Base-by-base conservation (phyloP, 1,140 invertebrate species). In the Trichonephila inaurata region DNA sequence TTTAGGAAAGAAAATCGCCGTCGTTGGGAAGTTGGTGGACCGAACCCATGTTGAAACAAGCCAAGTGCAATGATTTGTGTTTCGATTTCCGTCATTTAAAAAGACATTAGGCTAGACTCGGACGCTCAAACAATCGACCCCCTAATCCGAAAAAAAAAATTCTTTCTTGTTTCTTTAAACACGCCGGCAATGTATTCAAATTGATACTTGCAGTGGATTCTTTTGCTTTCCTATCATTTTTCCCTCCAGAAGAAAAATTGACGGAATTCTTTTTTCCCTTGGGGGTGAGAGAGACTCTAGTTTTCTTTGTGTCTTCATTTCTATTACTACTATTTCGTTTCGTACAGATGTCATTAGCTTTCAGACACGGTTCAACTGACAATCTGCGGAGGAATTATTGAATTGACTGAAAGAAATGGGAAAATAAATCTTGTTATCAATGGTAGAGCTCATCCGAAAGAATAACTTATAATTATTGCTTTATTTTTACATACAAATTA, bases 31-130 rank as follows among this genome's bases (percentile, higher is more conserved):
- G 18, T 12, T 19, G 28, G 24, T 77, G 72, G 14, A 77, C 24
- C 72, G 72, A 40, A 33, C 16, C 2, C 72, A 18, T 40, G 72
- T 77, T 77, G 72, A 77, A 77, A 77, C 72, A 77, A 77, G 72
- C 72, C 28, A 77, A 77, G 72, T 77, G 28, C 72, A 77, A 77
- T 77, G 28, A 77, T 33, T 77, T 77, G 33, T 77, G 72, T 28
- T 77, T 28, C 24, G 18, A 77, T 77, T 77, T 77, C 28, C 24
- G 72, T 77, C 72, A 77, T 77, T 77, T 77, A 77, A 77, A 77
- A 77, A 77, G 28, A 77, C 72, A 77, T 77, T 77, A 77, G 66
- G 72, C 16, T 77, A 28, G 72, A 77, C 28, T 77, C 28, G 72
- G 72, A 77, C 72, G 72, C 18, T 18, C 28, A 33, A 28, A 77